Conservation (phyloP, 2,113 vertebrate genomes). For the Tringa solitaria region DNA sequence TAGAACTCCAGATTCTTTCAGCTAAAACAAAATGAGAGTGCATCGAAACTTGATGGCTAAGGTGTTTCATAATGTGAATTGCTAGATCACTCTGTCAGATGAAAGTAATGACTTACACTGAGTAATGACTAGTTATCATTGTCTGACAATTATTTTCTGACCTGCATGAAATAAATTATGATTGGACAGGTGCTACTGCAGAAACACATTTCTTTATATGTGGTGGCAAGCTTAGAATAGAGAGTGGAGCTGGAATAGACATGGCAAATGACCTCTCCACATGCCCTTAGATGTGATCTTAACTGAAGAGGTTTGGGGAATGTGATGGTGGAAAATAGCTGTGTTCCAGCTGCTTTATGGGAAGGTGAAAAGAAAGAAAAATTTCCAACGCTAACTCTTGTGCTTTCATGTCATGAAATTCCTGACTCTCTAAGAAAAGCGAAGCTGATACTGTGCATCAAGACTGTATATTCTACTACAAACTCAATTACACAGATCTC, state of each 20-base stretch:
- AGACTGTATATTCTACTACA: not conserved
- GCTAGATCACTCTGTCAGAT: not conserved
- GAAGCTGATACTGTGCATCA: not conserved
- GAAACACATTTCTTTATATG: not conserved
- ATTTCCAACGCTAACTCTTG: not conserved
- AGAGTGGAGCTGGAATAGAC: not conserved
- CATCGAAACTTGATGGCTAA: not conserved
- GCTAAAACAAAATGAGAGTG: not conserved
- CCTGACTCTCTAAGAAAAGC: not conserved
- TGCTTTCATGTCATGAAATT: not conserved
- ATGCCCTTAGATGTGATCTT: not conserved
- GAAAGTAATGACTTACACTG: not conserved
- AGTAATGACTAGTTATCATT: not conserved
- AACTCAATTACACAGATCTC: not conserved
- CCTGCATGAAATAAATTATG: not conserved
- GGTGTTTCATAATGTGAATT: not conserved
- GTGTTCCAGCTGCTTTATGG: not conserved
- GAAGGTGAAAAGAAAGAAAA: not conserved
- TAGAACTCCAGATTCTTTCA: not conserved
- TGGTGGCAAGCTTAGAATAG: not conserved
- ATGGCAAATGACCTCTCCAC: not conserved
- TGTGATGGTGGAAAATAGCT: not conserved
- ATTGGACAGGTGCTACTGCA: not conserved
- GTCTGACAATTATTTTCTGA: not conserved
- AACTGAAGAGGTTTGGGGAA: not conserved